Conservation (phyloP, 2,797 vertebrate species). For the Diglossa cyanea region DNA sequence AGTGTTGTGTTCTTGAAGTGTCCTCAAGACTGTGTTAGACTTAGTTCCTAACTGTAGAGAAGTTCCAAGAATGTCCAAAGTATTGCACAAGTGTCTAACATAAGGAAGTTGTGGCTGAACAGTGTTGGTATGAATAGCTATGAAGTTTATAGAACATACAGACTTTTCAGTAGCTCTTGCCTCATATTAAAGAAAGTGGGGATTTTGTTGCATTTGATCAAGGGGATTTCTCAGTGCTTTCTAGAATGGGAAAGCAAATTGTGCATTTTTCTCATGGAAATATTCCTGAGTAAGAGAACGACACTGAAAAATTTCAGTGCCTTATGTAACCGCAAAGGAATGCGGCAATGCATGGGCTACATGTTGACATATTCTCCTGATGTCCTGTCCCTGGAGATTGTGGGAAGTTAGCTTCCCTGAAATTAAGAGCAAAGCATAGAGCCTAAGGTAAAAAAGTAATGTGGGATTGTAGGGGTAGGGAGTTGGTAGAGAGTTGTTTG, state of each 20-base stretch:
- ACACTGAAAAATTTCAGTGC: constrained; percentile 12
- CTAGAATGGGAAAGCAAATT: constrained; percentile 46
- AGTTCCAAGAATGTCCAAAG: background rate
- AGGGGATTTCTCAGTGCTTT: constrained; percentile 3
- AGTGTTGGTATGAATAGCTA: background rate
- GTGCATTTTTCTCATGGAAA: constrained; percentile 46
- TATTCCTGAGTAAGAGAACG: background rate
- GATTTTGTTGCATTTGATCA: background rate
- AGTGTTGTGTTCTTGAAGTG: background rate
- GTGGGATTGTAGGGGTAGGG: background rate
- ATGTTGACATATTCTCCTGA: constrained; percentile 8
- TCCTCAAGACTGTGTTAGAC: background rate
- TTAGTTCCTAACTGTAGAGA: background rate
- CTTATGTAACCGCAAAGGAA: constrained; percentile 17
- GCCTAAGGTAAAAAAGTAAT: background rate
- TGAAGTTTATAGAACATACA: background rate
- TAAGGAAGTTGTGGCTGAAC: background rate
- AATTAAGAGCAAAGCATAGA: background rate
- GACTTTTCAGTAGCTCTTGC: background rate
- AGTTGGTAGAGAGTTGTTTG: background rate
- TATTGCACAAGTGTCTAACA: background rate
- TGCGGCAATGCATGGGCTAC: background rate
- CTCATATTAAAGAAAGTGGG: background rate
- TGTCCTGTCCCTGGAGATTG: background rate
- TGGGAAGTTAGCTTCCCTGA: background rate